phyloP scores from a whole-genome alignment of 92 coral and sea anemone genomes.

The Epizoanthus rinbou region DNA sequence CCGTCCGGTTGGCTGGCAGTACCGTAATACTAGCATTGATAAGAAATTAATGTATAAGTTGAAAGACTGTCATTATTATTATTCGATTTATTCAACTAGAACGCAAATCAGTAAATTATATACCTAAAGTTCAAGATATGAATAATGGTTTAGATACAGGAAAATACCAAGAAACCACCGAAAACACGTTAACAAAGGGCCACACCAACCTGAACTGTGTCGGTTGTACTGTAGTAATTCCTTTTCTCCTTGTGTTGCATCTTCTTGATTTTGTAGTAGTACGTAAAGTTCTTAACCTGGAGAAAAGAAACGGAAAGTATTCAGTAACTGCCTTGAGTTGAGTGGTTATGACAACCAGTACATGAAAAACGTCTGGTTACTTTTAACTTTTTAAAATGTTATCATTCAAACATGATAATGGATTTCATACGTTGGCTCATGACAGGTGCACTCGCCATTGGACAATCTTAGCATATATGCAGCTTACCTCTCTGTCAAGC shows the following conservation, averaged over 20 bases:
- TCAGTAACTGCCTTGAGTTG: too few relatives aligned
- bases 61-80: background rate
- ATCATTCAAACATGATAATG: too few relatives aligned
- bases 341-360: too few relatives aligned
- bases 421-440: too few relatives aligned
- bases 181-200: background rate
- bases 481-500: conserved; percentile 83
- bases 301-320: background rate
- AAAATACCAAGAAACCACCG: too few relatives aligned
- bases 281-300: conserved; percentile 81
- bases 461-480: background rate
- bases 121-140: too few relatives aligned
- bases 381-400: too few relatives aligned
- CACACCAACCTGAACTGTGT: conserved; percentile 82
- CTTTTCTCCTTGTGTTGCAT: conserved; percentile 79
- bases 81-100: conserved; percentile 5
- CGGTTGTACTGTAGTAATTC: conserved; percentile 95
- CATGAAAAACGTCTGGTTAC: too few relatives aligned
- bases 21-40: conserved; percentile 66
- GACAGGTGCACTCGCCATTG: background rate
- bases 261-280: conserved; percentile 67
- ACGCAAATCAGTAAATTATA: too few relatives aligned
- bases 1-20: conserved; percentile 78
- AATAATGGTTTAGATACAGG: too few relatives aligned
- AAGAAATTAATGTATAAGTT: background rate